Base-by-base conservation (phyloP, 2,797 vertebrate genomes). In the Geotria australis region DNA sequence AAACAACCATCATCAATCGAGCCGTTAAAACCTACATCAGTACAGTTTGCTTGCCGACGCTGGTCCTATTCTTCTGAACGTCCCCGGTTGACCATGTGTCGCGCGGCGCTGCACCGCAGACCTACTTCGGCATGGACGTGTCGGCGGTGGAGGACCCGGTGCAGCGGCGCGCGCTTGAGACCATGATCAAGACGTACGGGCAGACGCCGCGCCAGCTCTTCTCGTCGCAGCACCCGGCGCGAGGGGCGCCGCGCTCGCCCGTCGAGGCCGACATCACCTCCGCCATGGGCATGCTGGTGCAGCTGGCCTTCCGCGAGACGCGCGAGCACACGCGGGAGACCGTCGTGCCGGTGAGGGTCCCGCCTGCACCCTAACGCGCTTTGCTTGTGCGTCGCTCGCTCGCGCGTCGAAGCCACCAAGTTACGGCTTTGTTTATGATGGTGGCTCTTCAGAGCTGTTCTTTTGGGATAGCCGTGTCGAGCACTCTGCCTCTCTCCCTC, bases 171-270 rank as follows among this genome's bases (percentile, higher is more conserved):
- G 91, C 91, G 3, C 73, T 98, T 58, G 89, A 98, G 71, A 98
- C 89, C 13, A 98, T 98, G 91, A 91, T 98, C 64, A 98, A 96
- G 70, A 98, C 91, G 0, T 96, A 98, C 0, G 91, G 91, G 47
- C 91, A 98, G 68, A 96, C 91, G 0, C 91, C 91, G 53, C 76
- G 85, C 5, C 91, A 98, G 72, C 74, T 98, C 48, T 98, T 98
- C 69, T 80, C 69, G 11, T 60, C 76, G 9, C 75, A 77, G 11
- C 91, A 98, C 8, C 65, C 78, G 49, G 77, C 72, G 71, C 77
- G 82, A 58, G 72, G 81, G 1, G 76, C 77, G 14, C 74, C 78
- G 60, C 81, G 73, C 59, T 81, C 85, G 61, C 66, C 73, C 61
- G 77, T 89, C 64, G 91, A 98, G 65, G 86, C 85, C 14, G 91